Evolutionary conservation across 2,113 vertebrate species (phyloP).

Genomic region (Ranitomeya imitator): DNA sequence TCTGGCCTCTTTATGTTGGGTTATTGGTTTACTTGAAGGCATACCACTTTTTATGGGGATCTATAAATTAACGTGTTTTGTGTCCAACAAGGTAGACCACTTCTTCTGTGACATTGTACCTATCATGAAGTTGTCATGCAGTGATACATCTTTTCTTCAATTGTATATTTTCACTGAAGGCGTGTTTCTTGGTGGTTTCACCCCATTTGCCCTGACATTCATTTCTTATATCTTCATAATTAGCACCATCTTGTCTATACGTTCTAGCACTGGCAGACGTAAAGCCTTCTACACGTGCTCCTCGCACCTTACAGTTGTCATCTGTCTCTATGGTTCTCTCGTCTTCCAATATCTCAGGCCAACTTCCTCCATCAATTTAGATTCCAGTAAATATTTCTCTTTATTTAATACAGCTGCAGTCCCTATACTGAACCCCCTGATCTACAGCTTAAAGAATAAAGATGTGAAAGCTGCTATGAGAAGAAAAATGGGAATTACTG

Average conservation of each 20-base stretch:
- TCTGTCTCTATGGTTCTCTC: background rate
- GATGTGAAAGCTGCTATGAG: background rate
- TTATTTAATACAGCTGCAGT: constrained; percentile 21
- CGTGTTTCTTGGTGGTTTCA: background rate
- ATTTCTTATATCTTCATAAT: constrained; percentile 21
- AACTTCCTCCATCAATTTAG: background rate
- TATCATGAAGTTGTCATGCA: background rate
- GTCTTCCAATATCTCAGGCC: constrained; percentile 22
- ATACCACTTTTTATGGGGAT: background rate
- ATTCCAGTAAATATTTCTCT: constrained; percentile 13
- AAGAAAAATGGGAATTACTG: background rate
- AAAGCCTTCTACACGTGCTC: constrained; percentile 25
- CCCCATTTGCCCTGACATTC: background rate
- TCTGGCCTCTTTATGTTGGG: constrained; percentile 18
- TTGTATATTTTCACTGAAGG: background rate
- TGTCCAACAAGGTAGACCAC: background rate
- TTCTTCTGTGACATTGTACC: background rate
- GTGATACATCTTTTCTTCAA: background rate
- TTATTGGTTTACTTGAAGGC: background rate
- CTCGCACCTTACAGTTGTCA: constrained; percentile 20
- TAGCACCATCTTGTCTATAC: background rate
- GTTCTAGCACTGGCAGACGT: constrained; percentile 23
- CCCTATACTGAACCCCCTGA: constrained; percentile 7
- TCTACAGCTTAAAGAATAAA: constrained; percentile 15
- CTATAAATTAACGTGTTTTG: background rate